phyloP scores from a whole-genome alignment of 1,140 invertebrate species.

The Drosophila busckii region DNA sequence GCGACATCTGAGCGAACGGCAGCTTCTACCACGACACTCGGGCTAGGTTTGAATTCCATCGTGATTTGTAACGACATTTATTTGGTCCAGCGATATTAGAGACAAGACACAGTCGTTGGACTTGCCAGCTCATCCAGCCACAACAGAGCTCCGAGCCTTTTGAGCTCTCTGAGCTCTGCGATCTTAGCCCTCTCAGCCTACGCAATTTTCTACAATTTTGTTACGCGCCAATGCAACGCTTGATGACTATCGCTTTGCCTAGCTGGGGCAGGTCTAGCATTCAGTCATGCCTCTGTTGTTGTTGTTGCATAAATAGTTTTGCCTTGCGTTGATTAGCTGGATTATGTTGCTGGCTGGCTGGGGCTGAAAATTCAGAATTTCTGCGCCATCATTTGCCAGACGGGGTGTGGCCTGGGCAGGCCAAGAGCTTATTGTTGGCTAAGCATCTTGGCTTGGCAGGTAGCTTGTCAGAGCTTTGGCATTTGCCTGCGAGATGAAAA shows the following conservation, averaged over 20 bases:
- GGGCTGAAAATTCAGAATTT: too few species aligned
- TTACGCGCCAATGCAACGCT: constrained; percentile 19
- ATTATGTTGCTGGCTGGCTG: constrained; percentile 63
- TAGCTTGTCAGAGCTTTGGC: constrained; percentile 29
- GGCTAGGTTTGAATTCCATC: constrained; percentile 65
- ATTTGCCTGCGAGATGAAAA: background rate
- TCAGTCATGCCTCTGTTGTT: constrained; percentile 28
- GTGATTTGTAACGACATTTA: constrained; percentile 77
- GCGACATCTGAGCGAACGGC: too few species aligned
- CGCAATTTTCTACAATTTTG: constrained; percentile 46
- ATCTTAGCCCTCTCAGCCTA: constrained; percentile 47
- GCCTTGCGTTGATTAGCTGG: constrained; percentile 52
- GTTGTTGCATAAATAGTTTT: constrained; percentile 18
- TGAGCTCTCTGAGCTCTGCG: constrained; percentile 26
- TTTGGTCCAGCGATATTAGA: constrained; percentile 73
- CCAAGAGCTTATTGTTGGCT: constrained; percentile 41
- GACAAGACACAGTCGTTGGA: constrained; percentile 15
- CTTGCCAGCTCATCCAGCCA: constrained; percentile 31
- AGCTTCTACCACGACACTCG: constrained; percentile 52
- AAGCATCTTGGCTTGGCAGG: constrained; percentile 26
- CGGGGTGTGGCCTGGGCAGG: constrained; percentile 60
- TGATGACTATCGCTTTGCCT: constrained; percentile 52
- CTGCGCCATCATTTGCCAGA: constrained; percentile 47
- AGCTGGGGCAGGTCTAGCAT: constrained; percentile 37
- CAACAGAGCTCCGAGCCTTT: constrained; percentile 1